Evolutionary conservation across 2,113 vertebrate genomes (phyloP), one percentile per base, ranked within the genome.

Genomic region (Stercorarius parasiticus): DNA sequence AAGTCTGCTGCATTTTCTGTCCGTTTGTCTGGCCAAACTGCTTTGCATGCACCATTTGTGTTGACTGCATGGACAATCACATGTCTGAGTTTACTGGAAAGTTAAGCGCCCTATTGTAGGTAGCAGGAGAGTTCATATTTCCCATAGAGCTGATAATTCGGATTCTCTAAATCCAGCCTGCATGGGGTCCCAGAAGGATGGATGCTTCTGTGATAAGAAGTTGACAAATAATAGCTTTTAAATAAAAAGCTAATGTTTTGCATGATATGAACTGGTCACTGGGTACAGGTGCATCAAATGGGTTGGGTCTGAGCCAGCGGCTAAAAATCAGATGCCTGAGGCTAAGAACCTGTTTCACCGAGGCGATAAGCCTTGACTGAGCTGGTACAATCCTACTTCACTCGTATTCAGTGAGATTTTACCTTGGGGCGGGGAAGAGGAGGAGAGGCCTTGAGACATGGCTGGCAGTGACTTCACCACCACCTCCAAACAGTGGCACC

Each of bases 41-140:
- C 95, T 97, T 96, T 97, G 94, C 94, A 95, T 97, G 94, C 58
- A 80, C 66, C 53, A 36, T 95, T 90, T 88, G 86, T 97, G 84
- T 92, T 89, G 66, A 89, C 45, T 95, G 88, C 19, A 83, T 97
- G 90, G 88, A 94, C 80, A 84, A 89, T 80, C 13, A 53, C 30
- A 38, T 40, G 49, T 95, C 78, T 89, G 73, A 91, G 62, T 93
- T 77, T 81, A 88, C 30, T 73, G 58, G n/a, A 27, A 94, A 77
- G 29, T 69, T 85, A 85, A 93, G 13, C 30, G 43, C 19, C 16
- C 34, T 86, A 5, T 15, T 71, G 36, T 36, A 86, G 72, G 40
- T 53, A 91, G 47, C 10, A 61, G 40, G 43, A 47, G 25, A 76
- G 25, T 86, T 82, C 5, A 6, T 76, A 23, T 80, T 86, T 82